A percentile compares a stretch with the other conserved stretches of the same genome.
Conservation (phyloP, 2,113 vertebrate genomes). For the Platichthys flesus region DNA sequence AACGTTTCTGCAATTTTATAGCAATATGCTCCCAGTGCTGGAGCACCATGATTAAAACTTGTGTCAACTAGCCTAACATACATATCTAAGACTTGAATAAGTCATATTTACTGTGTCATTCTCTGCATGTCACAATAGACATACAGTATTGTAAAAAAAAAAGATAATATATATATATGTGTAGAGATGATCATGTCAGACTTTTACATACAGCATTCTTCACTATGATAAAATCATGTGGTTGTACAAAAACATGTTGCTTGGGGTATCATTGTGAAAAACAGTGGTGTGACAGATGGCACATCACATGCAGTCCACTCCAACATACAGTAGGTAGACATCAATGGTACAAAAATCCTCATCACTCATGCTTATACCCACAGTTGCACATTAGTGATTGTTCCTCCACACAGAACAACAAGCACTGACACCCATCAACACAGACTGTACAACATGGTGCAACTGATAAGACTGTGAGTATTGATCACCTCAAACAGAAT, state of each 20-base stretch:
- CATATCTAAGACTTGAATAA: constrained; percentile 82
- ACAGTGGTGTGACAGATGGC: constrained; percentile 46
- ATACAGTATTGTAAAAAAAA: constrained; percentile 76
- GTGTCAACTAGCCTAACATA: constrained; percentile 80
- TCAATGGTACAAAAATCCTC: constrained; percentile 21
- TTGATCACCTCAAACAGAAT: constrained; percentile 79
- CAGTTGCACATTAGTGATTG: constrained; percentile 73
- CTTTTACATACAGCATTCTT: constrained; percentile 71
- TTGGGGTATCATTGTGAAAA: constrained; percentile 42
- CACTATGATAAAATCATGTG: constrained; percentile 63
- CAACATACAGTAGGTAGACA: constrained; percentile 47
- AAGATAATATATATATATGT: constrained; percentile 9
- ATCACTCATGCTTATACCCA: constrained; percentile 58
- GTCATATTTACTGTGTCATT: constrained; percentile 83
- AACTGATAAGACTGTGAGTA: constrained; percentile 75
- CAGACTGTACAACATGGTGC: constrained; percentile 70
- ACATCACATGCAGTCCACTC: constrained; percentile 59
- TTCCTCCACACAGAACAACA: constrained; percentile 64
- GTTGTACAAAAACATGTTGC: constrained; percentile 63
- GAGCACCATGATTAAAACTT: constrained; percentile 77
- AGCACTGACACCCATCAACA: constrained; percentile 68
- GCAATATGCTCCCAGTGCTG: constrained; percentile 76
- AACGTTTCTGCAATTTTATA: constrained; percentile 81
- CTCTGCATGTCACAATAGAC: constrained; percentile 81
- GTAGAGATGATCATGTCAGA: constrained; percentile 77